Base-by-base conservation (phyloP, 2,888 invertebrate species). In the Macrostomum cliftonense region DNA sequence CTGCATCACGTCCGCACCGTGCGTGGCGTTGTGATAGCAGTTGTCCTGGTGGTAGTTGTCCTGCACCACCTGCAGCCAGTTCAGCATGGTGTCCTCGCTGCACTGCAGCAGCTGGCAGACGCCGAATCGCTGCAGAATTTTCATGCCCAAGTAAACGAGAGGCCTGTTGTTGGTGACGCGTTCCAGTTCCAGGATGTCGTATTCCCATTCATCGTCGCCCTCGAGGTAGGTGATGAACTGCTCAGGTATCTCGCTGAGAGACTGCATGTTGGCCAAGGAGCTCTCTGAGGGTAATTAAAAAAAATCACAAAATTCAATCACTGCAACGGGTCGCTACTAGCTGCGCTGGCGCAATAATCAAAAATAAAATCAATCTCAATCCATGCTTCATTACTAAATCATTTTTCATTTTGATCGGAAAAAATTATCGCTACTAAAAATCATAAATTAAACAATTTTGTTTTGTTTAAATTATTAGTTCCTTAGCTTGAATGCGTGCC, bases 21-120 rank as follows among this genome's bases (percentile, higher is more conserved):
- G 95, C 1, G 93, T 89, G 1, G 91, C 91, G 71, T 93, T 97
- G 71, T 97, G 95, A 74, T 97, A 97, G 37, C 83, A 78, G 72
- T 93, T 95, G 56, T 78, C 76, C 16, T 78, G 71, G 63, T 84
- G 86, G 73, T 97, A 95, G 71, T 91, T 84, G 38, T 81, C 79
- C 71, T 93, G 91, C 45, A 93, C 80, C 49, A 87, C 77, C 2
- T 82, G 81, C 52, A 93, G 74, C 95, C 95, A 97, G 67, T 84
- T 83, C 61, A 82, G 78, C 57, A 91, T 49, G 14, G 58, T 56
- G 2, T 54, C 77, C 65, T 91, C 87, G 56, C 85, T 84, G 63
- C 85, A 83, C 61, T 81, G 80, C 40, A 97, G 76, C 12, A 81
- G 79, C 39, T 79, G 77, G 59, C 82, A 80, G 4, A 86, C 82